Percentiles rank a stretch among this genome's conserved stretches.
These are phyloP conservation scores for Rhinoraja longicauda DNA, from an alignment of 2,797 vertebrate genomes.

Conservation along the genomic window DNA sequence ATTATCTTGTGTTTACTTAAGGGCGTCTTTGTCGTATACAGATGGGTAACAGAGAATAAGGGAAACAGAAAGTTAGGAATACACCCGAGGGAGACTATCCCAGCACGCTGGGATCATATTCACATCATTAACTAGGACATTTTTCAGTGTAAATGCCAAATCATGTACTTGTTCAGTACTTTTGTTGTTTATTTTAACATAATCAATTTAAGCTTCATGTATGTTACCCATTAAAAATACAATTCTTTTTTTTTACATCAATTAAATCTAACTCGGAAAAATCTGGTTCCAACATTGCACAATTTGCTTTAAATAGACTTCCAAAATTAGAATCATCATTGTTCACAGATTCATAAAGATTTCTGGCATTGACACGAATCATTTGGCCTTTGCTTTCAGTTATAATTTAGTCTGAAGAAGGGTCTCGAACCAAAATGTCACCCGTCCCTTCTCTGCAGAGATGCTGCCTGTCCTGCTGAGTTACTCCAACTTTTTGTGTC, in stretches of 20 bases:
- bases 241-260: background rate
- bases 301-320: too few species aligned
- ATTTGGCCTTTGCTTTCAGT: too few species aligned
- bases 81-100: background rate
- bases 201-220: background rate
- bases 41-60: background rate
- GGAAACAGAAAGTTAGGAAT: background rate
- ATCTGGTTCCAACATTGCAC: too few species aligned
- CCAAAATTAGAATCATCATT: too few species aligned
- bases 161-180: background rate
- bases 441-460: too few species aligned
- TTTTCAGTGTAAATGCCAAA: background rate
- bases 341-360: too few species aligned
- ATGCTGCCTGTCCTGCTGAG: too few species aligned
- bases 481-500: too few species aligned
- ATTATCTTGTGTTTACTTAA: background rate
- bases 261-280: background rate
- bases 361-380: too few species aligned
- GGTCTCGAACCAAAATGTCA: too few species aligned
- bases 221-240: background rate
- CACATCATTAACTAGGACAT: background rate
- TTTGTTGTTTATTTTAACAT: background rate
- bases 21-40: too few species aligned
- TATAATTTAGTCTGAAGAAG: too few species aligned
- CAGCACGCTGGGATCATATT: background rate